Evolutionary conservation across 2,797 vertebrate genomes (phyloP).

Genomic region (Pseudochirops cupreus): DNA sequence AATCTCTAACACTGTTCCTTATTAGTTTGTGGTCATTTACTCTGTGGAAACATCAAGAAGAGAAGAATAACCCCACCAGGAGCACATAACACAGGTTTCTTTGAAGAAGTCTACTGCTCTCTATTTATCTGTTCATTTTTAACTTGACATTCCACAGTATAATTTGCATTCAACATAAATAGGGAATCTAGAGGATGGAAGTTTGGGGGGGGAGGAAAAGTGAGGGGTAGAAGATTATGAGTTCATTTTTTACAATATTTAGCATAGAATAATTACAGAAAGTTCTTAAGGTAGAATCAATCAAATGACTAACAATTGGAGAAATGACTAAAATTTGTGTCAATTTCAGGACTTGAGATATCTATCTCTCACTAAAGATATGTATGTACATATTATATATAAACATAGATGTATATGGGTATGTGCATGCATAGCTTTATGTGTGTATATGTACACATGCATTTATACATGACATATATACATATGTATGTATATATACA

Average conservation of each 20-base stretch:
- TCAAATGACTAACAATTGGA: neutral
- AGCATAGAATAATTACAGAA: neutral
- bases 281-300: neutral
- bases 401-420: too few species aligned
- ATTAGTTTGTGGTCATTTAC: neutral
- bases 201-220: rapidly evolving
- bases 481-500: neutral
- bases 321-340: neutral
- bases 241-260: neutral
- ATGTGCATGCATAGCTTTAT: neutral
- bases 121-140: neutral
- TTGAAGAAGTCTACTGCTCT: neutral
- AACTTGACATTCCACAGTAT: neutral
- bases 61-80: neutral
- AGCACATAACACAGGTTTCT: neutral
- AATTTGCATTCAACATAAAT: neutral
- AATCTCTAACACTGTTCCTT: neutral
- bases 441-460: neutral
- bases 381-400: too few species aligned
- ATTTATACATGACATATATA: neutral
- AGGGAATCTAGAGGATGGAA: slow-evolving; percentile 88
- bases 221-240: too few species aligned
- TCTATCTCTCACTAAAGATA: neutral
- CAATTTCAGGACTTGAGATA: neutral
- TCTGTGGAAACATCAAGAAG: neutral